phyloP scores from a whole-genome alignment of 2,888 invertebrate genomes.

The Torymus texanus region DNA sequence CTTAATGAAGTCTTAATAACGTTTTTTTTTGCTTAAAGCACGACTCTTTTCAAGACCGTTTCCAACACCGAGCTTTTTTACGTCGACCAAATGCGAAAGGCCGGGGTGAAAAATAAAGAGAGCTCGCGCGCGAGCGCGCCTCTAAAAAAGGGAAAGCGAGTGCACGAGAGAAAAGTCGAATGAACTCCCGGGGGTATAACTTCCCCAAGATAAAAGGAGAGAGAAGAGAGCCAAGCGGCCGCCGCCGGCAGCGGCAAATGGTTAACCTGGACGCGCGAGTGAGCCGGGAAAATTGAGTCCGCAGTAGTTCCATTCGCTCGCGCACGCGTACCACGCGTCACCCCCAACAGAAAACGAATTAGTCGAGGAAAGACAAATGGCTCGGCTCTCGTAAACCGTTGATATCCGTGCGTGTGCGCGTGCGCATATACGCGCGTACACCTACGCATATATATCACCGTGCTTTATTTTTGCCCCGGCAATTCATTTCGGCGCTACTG shows the following conservation, averaged over 20 bases:
- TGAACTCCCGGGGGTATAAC: conserved; percentile 12
- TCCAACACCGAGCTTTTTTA: too few relatives aligned
- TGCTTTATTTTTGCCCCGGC: conserved; percentile 44
- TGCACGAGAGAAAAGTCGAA: conserved; percentile 19
- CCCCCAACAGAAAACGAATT: conserved; percentile 54
- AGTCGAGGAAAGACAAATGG: conserved; percentile 57
- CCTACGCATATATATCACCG: conserved; percentile 8
- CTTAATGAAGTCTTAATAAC: too few relatives aligned
- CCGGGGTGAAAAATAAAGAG: conserved; percentile 8
- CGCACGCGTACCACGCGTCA: conserved; percentile 11
- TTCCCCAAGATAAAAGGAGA: conserved; percentile 15
- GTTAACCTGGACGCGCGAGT: conserved; percentile 49
- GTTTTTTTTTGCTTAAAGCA: too few relatives aligned
- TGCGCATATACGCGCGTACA: conserved; percentile 2
- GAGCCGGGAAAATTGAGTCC: conserved; percentile 59
- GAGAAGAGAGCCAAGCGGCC: conserved; percentile 44
- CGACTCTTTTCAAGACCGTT: too few relatives aligned
- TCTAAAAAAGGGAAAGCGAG: neutral
- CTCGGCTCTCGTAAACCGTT: conserved; percentile 37
- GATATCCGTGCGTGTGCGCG: conserved; percentile 28
- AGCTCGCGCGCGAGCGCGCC: too few relatives aligned
- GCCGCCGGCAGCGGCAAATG: conserved; percentile 56
- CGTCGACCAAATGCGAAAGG: neutral
- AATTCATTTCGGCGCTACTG: conserved; percentile 30
- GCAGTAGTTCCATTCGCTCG: conserved; percentile 24